A percentile compares a stretch with the other conserved stretches of the same genome.
These are phyloP conservation scores for Meloidogyne floridensis DNA, from an alignment of 1,140 invertebrate species.

Conservation along the genomic window DNA sequence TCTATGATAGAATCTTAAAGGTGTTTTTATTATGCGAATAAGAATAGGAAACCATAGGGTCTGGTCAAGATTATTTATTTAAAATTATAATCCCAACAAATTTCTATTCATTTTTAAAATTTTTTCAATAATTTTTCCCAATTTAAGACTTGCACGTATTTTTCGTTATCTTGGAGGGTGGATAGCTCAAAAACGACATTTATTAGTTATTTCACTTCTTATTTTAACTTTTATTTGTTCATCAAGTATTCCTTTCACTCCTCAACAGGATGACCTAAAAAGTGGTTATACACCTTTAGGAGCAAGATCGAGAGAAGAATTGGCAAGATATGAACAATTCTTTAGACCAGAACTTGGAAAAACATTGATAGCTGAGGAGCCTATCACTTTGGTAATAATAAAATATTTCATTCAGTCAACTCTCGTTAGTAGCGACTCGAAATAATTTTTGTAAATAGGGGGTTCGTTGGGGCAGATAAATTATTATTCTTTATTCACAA, in stretches of 20 bases:
- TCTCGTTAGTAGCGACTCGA: too few species aligned
- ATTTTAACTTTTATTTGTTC: constrained; percentile 43
- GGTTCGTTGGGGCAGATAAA: too few species aligned
- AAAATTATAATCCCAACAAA: too few species aligned
- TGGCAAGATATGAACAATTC: constrained; percentile 21
- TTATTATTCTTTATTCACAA: too few species aligned
- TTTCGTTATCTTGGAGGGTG: neutral
- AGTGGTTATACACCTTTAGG: constrained; percentile 47
- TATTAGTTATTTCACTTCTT: constrained; percentile 29
- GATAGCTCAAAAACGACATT: neutral
- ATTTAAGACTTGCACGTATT: neutral
- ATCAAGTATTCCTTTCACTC: constrained; percentile 42
- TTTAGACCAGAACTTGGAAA: constrained; percentile 7
- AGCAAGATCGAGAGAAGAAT: constrained; percentile 38
- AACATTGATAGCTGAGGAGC: constrained; percentile 18
- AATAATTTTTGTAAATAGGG: too few species aligned
- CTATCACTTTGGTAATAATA: neutral
- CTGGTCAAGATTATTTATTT: too few species aligned
- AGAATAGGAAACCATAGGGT: too few species aligned
- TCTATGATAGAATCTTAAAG: too few species aligned
- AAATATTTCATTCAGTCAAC: too few species aligned
- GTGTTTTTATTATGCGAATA: too few species aligned
- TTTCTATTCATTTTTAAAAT: too few species aligned
- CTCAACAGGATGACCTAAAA: constrained; percentile 50
- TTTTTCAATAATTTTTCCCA: too few species aligned